A percentile compares a stretch with the other conserved stretches of the same genome.
Conservation (phyloP, 2,797 vertebrate species). For the Paguma larvata region DNA sequence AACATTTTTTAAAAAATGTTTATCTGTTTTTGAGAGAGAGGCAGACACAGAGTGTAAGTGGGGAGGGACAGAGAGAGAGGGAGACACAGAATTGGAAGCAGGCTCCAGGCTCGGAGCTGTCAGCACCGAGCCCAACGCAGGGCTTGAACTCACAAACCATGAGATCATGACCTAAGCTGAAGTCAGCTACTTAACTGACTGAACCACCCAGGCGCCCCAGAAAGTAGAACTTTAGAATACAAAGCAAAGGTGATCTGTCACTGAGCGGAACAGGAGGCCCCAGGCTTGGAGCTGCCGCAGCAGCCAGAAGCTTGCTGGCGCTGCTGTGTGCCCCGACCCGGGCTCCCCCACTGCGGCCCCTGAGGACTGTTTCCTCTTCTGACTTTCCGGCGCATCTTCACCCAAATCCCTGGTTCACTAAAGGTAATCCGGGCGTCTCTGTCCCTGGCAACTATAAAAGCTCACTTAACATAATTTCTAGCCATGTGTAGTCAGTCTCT, state of each 20-base stretch:
- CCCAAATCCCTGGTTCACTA: not conserved
- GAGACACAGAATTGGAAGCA: no score
- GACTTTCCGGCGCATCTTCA: not conserved
- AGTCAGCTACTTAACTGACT: no score
- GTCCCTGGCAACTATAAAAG: not conserved
- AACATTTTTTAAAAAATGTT: no score
- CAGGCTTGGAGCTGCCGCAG: not conserved
- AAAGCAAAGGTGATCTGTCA: not conserved
- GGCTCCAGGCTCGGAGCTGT: no score
- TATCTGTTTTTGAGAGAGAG: no score
- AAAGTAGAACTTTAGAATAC: not conserved
- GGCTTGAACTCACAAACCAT: no score
- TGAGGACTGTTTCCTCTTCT: not conserved
- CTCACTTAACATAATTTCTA: not conserved
- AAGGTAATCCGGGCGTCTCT: not conserved
- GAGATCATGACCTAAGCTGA: no score
- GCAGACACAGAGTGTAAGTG: no score
- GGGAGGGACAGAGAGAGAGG: no score
- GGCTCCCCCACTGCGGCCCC: not conserved
- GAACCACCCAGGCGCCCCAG: not conserved
- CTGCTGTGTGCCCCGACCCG: not conserved
- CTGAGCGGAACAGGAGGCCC: not conserved
- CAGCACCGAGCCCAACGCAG: no score
- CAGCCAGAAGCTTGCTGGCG: not conserved
- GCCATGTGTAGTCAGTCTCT: not conserved